phyloP scores from a whole-genome alignment of 2,113 vertebrate species.

The Xyrauchen texanus region DNA sequence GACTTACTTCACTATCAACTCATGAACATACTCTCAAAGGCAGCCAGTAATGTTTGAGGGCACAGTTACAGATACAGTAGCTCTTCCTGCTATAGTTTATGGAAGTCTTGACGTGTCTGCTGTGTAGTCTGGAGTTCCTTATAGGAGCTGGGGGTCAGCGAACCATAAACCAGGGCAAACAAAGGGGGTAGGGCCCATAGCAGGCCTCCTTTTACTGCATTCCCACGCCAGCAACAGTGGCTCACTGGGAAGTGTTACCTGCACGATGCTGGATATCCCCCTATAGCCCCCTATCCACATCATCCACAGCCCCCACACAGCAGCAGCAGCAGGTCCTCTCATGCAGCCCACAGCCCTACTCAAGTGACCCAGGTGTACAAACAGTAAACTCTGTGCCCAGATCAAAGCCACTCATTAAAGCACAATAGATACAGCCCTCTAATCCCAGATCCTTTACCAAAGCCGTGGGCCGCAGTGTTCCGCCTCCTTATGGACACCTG shows the following conservation, averaged over 20 bases:
- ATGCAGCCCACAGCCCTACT: slow-evolving; percentile 64
- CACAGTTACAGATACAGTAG: background rate
- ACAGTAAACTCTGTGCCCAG: slow-evolving; percentile 71
- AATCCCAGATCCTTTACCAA: slow-evolving; percentile 50
- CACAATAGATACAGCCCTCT: slow-evolving; percentile 69
- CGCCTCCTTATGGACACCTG: slow-evolving; percentile 9
- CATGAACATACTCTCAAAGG: too few species aligned
- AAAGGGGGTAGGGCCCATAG: slow-evolving; percentile 59
- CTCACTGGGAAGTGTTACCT: slow-evolving; percentile 74
- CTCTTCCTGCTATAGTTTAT: slow-evolving; percentile 5
- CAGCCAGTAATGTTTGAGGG: too few species aligned
- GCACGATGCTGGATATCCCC: slow-evolving; percentile 53
- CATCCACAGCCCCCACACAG: slow-evolving; percentile 13
- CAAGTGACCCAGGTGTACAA: slow-evolving; percentile 77
- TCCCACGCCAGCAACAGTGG: slow-evolving; percentile 70
- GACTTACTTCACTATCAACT: too few species aligned
- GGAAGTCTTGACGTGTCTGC: slow-evolving; percentile 38
- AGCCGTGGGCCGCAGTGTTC: slow-evolving; percentile 39
- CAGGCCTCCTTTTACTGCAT: slow-evolving; percentile 68
- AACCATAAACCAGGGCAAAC: slow-evolving; percentile 70
- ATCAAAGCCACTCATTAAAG: slow-evolving; percentile 80
- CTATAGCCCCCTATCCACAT: slow-evolving; percentile 9
- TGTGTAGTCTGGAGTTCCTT: slow-evolving; percentile 49
- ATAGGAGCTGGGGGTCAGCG: slow-evolving; percentile 26
- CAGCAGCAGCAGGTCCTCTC: slow-evolving; percentile 47